Evolutionary conservation across 37 sponge, comb jelly and placozoan species (phyloP), one percentile per base, ranked within the genome.

Genomic region (Theonella swinhoei): DNA sequence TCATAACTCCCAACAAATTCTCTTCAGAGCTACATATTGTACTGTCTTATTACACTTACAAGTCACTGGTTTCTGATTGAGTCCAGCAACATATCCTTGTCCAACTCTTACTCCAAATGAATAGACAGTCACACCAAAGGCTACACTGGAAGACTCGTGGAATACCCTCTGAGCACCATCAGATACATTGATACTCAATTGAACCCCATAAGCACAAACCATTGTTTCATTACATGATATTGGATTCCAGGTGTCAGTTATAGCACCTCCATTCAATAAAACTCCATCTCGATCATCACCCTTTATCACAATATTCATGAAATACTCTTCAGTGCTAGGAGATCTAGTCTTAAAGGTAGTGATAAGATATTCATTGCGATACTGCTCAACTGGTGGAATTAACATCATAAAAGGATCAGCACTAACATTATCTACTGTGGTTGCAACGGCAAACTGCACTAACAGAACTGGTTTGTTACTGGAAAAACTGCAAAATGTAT

Each of bases 381-480:
- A 89, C 59, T 89, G 89, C 23, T 78, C 80, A 58, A 85, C 34
- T 11, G 89, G 80, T 19, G 89, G 89, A 26, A 89, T 39, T 26
- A 78, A 41, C 7, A 78, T 62, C 89, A 89, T 89, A 32, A 84
- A 79, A n/a, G 86, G 72, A 72, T 78, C 79, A 71, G 69, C 64
- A 22, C 24, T 25, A 11, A 39, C 66, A 20, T 64, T 59, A 75
- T 96, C 93, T 28, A 86, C 63, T 59, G 64, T 64, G 34, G 39
- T 78, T 17, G 72, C 70, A 0, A 84, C 36, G n/a, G 80, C 54
- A 60, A 80, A 80, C 72, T 82, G 82, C 9, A 81, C 81, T 23
- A 88, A 23, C 32, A 88, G 64, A 77, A 81, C 43, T 20, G 88
- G 89, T 22, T 66, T 9, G 33, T 75, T 79, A 0, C 79, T 62